Base-by-base conservation (phyloP, 2,113 vertebrate species). In the Herpetotheres cachinnans region DNA sequence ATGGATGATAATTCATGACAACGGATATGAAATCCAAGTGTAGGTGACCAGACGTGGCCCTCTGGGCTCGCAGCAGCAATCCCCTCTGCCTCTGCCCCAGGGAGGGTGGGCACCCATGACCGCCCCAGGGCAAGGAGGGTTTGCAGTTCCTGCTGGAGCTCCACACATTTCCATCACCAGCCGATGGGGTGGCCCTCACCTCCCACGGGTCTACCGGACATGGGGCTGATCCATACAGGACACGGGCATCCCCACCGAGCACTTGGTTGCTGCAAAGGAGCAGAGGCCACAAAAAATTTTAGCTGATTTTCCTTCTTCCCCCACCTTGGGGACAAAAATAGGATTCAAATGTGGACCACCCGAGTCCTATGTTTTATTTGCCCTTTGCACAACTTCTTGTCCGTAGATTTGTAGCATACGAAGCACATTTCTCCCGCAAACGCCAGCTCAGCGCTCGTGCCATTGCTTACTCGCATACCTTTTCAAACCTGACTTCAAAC, bases 1-100 rank as follows among this genome's bases (percentile, higher is more conserved):
- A 2, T 1, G 7, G 20, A 30, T n/a, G 34, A 18, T 55, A 46
- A 36, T 11, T 22, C 5, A 29, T 4, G 22, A 26, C 19, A 21
- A 27, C 2, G 14, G 34, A 8, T 29, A 25, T 5, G 38, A 52
- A 80, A 61, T 30, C 34, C 54, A 61, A 30, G 58, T 0, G 1
- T 14, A 38, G 58, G 34, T 20, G 44, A 14, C 67, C 38, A 27
- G 11, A 25, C 6, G 24, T 4, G 38, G 13, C 16, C 13, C 34
- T 59, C 19, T 1, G 2, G 59, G 27, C 13, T 40, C 11, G 24
- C 4, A 4, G 29, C 16, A 15, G 14, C 0, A 2, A 71, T 16
- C 27, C 10, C 21, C 15, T 34, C 59, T 21, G 21, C 21, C 55
- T 36, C 55, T 59, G 24, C 40, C 29, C 42, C 13, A 1, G 18